These are phyloP conservation scores for Stichodactyla helianthus DNA, from an alignment of 64 coral and sea anemone genomes.

Conservation along the genomic window DNA sequence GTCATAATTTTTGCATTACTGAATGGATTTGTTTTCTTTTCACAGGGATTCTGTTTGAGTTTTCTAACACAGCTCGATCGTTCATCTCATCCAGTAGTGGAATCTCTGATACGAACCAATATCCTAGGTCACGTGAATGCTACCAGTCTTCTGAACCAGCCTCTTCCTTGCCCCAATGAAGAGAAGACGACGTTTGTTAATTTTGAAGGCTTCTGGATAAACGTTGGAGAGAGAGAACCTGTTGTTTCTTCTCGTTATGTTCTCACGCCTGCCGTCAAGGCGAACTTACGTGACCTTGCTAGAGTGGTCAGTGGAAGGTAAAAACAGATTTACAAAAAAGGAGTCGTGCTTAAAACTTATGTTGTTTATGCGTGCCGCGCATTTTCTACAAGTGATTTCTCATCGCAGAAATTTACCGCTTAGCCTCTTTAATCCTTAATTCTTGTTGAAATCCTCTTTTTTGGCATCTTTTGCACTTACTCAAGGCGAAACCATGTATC, in stretches of 20 bases:
- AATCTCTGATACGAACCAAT: constrained; percentile 55
- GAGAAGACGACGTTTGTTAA: constrained; percentile 44
- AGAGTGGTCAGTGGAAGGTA: constrained; percentile 92
- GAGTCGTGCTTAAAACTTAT: too few species aligned
- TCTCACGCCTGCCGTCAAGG: constrained; percentile 81
- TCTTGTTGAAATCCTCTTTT: too few species aligned
- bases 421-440: too few species aligned
- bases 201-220: constrained; percentile 97
- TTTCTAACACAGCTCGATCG: constrained; percentile 92
- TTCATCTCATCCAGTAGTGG: constrained; percentile 74
- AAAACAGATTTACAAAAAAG: background rate
- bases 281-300: constrained; percentile 78
- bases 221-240: constrained; percentile 60
- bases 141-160: constrained; percentile 73
- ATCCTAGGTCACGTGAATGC: constrained; percentile 89
- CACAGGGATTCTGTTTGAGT: constrained; percentile 78
- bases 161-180: constrained; percentile 42
- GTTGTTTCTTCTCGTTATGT: constrained; percentile 69
- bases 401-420: too few species aligned
- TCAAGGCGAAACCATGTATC: background rate
- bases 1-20: background rate
- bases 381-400: too few species aligned
- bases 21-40: background rate
- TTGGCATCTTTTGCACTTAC: too few species aligned
- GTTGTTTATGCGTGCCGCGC: too few species aligned